phyloP scores from a whole-genome alignment of 92 coral and sea anemone species.

The Porites rus region DNA sequence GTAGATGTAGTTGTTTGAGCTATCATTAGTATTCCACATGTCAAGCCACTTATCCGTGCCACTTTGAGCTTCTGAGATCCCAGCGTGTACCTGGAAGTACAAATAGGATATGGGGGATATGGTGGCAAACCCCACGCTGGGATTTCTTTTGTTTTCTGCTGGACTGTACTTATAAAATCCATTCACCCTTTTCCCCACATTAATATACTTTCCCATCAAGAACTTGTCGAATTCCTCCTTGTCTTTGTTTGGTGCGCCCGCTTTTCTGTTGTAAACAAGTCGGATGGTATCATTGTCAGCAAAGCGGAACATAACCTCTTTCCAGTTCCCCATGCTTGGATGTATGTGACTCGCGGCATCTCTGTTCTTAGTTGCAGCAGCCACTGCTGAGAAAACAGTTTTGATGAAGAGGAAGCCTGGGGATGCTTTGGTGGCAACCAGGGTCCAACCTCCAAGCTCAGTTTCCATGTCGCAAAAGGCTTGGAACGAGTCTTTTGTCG shows the following conservation, averaged over 20 bases:
- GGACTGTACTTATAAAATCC: constrained; percentile 77
- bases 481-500: no score
- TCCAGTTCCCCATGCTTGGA: no score
- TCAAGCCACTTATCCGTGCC: constrained; percentile 69
- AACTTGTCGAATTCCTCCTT: constrained; percentile 6
- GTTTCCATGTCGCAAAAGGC: no score
- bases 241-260: constrained; percentile 61
- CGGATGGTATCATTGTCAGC: background rate
- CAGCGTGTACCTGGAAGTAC: constrained; percentile 23
- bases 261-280: constrained; percentile 70
- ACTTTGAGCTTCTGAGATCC: constrained; percentile 47
- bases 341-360: constrained; percentile 41
- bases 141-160: constrained; percentile 52
- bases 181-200: constrained; percentile 43
- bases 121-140: constrained; percentile 57
- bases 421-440: constrained; percentile 64
- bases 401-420: background rate
- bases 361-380: constrained; percentile 48
- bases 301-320: no score
- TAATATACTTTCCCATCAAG: constrained; percentile 49
- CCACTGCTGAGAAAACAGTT: constrained; percentile 31
- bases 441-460: background rate
- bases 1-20: constrained; percentile 56
- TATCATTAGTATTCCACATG: constrained; percentile 48
- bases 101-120: constrained; percentile 17